Conservation (phyloP, 2,113 vertebrate species). For the Falcunculus frontatus region DNA sequence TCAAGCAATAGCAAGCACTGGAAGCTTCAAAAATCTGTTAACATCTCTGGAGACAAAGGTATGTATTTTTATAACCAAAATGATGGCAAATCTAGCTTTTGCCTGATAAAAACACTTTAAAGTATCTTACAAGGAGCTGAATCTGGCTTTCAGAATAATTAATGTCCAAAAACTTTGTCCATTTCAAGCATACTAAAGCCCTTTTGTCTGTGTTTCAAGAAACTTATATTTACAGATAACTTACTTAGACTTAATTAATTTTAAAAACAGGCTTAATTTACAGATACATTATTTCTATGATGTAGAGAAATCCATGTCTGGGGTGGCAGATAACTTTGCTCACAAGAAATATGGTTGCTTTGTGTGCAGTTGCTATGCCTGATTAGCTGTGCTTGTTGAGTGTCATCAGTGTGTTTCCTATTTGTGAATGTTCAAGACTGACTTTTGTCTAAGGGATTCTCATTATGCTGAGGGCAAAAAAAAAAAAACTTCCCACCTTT, state of each 20-base stretch:
- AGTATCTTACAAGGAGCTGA: neutral
- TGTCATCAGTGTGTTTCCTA: neutral
- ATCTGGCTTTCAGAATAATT: neutral
- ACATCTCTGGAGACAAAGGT: slow-evolving; percentile 90
- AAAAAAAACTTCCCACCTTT: neutral
- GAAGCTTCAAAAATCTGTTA: slow-evolving; percentile 90
- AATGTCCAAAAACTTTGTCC: neutral
- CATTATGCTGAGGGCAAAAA: neutral
- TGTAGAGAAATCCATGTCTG: neutral
- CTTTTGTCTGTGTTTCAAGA: neutral
- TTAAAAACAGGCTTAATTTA: neutral
- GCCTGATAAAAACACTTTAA: neutral
- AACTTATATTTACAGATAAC: neutral
- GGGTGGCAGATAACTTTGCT: neutral
- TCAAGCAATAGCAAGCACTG: slow-evolving; percentile 92
- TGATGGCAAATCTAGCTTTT: neutral
- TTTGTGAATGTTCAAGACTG: neutral
- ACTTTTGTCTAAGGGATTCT: neutral
- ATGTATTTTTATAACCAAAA: neutral
- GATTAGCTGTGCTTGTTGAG: neutral
- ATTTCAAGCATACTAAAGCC: neutral
- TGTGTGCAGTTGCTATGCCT: neutral
- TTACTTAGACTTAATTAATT: neutral
- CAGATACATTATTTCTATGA: neutral
- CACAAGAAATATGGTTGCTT: neutral